These are phyloP conservation scores for Papilio elwesi DNA, from an alignment of 2,888 invertebrate species.

Conservation along the genomic window DNA sequence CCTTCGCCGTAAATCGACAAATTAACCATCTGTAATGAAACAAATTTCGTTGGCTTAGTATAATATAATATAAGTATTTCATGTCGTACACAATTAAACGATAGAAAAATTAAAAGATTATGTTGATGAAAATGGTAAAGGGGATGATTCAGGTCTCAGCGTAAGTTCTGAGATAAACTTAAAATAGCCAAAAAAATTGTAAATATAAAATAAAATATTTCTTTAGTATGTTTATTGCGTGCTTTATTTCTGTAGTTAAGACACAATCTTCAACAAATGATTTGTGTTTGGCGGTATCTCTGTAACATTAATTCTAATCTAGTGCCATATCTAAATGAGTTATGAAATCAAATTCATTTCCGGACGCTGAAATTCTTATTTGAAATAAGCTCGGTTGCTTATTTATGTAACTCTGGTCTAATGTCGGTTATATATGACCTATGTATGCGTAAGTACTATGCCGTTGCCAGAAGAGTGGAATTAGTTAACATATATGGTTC, in stretches of 20 bases:
- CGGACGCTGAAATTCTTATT: constrained; percentile 21
- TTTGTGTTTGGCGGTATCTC: constrained; percentile 25
- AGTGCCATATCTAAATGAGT: constrained; percentile 37
- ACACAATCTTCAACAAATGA: constrained; percentile 31
- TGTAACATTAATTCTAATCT: constrained; percentile 39
- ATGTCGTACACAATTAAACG: too few relatives aligned
- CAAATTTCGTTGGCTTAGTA: too few relatives aligned
- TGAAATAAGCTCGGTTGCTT: constrained; percentile 15
- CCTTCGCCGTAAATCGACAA: too few relatives aligned
- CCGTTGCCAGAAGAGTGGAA: constrained; percentile 4
- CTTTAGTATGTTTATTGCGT: neutral
- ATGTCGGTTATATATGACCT: neutral
- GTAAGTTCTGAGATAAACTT: neutral
- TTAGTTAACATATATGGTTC: constrained; percentile 11
- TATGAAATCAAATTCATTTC: constrained; percentile 39
- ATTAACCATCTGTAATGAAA: too few relatives aligned
- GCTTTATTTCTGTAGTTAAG: constrained; percentile 24
- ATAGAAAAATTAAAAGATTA: too few relatives aligned
- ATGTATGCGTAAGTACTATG: neutral
- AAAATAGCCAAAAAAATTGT: neutral
- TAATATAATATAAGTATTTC: too few relatives aligned
- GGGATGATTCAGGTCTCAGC: too few relatives aligned
- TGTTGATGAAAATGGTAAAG: too few relatives aligned
- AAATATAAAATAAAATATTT: constrained; percentile 10
- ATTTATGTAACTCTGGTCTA: neutral